Base-by-base conservation (phyloP, 2,113 vertebrate genomes). In the Donacobius atricapilla region DNA sequence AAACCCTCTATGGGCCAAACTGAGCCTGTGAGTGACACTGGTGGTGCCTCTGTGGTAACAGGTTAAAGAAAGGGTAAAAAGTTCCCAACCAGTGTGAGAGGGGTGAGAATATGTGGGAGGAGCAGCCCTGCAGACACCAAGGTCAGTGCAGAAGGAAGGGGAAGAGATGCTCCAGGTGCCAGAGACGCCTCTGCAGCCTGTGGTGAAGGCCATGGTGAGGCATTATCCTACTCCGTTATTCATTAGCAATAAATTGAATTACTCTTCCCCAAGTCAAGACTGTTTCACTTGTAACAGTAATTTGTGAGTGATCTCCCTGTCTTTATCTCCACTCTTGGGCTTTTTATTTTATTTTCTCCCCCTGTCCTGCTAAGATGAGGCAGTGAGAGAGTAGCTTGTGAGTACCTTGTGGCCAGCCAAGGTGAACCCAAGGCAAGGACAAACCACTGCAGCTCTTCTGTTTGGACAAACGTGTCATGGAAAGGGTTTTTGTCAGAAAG, bases 1-100 rank as follows among this genome's bases (percentile, higher is more conserved):
- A 58, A 48, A 27, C 7, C 4, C 21, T 20, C 23, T 0, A 0
- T 19, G 68, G 48, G 44, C n/a, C 44, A 48, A 4, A 19, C n/a
- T 27, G 40, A 87, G 28, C 40, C 50, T 60, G n/a, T 25, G 57
- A 17, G 57, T 37, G 57, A 25, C 1, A 2, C 57, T 60, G 57
- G 23, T 25, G 23, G 10, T 58, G 57, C 23, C n/a, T 37, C 57
- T 18, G 15, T 37, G 57, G 18, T 11, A 25, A 25, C 23, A 37
- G n/a, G 25, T 58, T 39, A 51, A 57, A 64, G 25, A 83, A 89
- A 40, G 24, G 11, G 27, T 51, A 16, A 39, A 60, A 44, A 40
- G 37, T 39, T 27, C 0, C 0, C 45, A 48, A 6, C 6, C 45
- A 12, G 11, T 64, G 31, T 58, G 51, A 10, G 57, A 56, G 16